These are phyloP conservation scores for Hylia prasina DNA, from an alignment of 2,113 vertebrate species.

Conservation along the genomic window DNA sequence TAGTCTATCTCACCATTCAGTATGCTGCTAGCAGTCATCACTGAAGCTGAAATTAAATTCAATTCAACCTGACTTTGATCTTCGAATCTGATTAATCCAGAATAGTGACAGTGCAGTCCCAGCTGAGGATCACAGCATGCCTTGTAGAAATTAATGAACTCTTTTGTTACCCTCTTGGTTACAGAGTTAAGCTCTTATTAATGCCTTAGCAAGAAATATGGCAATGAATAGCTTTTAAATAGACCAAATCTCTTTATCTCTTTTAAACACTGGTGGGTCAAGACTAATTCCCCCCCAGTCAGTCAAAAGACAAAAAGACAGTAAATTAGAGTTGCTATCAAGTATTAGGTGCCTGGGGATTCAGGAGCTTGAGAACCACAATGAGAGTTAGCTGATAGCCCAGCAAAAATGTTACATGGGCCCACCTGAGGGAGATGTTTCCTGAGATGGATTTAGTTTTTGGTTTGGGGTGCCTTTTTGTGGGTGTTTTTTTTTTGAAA, in stretches of 20 bases:
- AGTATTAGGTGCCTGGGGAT: background rate
- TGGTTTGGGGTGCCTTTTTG: too few relatives aligned
- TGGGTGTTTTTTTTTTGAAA: background rate
- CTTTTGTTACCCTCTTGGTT: background rate
- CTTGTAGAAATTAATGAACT: background rate
- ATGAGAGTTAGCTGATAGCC: background rate
- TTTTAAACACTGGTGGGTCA: background rate
- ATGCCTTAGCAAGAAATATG: background rate
- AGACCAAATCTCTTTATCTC: background rate
- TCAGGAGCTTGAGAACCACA: background rate
- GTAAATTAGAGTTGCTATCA: background rate
- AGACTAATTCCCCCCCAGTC: background rate
- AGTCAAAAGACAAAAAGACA: background rate
- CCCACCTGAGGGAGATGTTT: background rate
- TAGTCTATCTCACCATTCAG: background rate
- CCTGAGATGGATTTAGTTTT: background rate
- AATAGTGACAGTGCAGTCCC: background rate
- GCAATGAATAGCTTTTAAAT: background rate
- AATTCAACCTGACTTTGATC: background rate
- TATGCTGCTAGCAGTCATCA: background rate
- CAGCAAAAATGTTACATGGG: background rate
- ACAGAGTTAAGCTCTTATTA: background rate
- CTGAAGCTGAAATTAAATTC: background rate
- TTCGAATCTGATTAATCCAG: background rate
- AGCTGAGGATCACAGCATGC: background rate